Evolutionary conservation across 64 coral and sea anemone genomes (phyloP), one percentile per base, ranked within the genome.

Genomic region (Stylophora pistillata): DNA sequence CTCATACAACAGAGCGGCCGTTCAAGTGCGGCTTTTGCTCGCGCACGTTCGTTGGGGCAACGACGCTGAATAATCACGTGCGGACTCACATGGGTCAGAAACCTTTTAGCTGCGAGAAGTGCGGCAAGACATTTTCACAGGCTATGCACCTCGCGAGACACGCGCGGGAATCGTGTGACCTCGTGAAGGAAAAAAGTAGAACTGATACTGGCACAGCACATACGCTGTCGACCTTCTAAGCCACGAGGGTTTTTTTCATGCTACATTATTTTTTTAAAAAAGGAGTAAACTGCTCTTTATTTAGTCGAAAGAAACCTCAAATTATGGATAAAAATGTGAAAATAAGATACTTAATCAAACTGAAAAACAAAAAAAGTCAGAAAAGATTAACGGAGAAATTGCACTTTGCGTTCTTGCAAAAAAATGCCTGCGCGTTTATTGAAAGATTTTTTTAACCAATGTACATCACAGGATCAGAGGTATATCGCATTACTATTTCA

Each of bases 21-120:
- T 92, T 92, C 61, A 92, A 92, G 74, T 92, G 90, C 41, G 90
- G 90, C 20, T 92, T 86, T 29, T 92, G 90, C 82, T 92, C 81
- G 17, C 90, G 90, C 30, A 74, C 90, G 17, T 92, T 92, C 27
- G 83, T 85, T 60, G 90, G 90, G 21, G 90, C 90, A 28, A 92
- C 90, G 20, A 92, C 90, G 47, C 60, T 92, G 58, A 92, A 92
- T 58, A 92, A 92, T 59, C 90, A 92, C 21, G 85, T 92, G 30
- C 81, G 90, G 13, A 86, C 90, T 11, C 90, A 92, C 71, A 86
- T 85, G 33, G 90, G 90, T 56, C 72, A 92, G 25, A 92, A 92
- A 71, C 90, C 90, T 7, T 92, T 92, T 17, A 68, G 58, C 58
- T 92, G 90, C 77, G 81, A 92, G 30, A 92, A 86, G 29, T 92